Evolutionary conservation across 1,140 invertebrate genomes (phyloP).

Genomic region (Drosophila mayri): DNA sequence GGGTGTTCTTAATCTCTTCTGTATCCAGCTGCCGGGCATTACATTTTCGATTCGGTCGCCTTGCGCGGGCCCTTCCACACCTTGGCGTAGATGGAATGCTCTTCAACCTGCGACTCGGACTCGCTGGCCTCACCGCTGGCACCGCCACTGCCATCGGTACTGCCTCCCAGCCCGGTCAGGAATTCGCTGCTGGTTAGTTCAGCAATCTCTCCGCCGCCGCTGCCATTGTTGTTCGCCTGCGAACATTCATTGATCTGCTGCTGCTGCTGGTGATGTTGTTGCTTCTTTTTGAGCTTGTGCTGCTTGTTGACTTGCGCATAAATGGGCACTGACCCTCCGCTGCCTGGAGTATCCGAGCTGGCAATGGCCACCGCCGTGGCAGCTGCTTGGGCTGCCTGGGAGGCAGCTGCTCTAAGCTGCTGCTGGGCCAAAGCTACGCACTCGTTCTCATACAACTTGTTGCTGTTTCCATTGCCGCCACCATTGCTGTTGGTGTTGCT

Average conservation of each 20-base stretch:
- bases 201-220: slow-evolving; percentile 2
- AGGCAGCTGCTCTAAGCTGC: slow-evolving; percentile 42
- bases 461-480: slow-evolving; percentile 19
- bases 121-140: slow-evolving; percentile 28
- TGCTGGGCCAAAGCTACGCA: slow-evolving; percentile 69
- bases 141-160: slow-evolving; percentile 11
- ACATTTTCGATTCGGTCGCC: slow-evolving; percentile 84
- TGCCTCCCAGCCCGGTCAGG: slow-evolving; percentile 17
- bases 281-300: slow-evolving; percentile 77
- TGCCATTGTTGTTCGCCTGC: slow-evolving; percentile 28
- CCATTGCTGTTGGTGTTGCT: slow-evolving; percentile 19
- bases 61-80: slow-evolving; percentile 85
- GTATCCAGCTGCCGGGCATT: slow-evolving; percentile 35
- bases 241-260: slow-evolving; percentile 24
- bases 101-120: slow-evolving; percentile 57
- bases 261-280: slow-evolving; percentile 36
- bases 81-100: slow-evolving; percentile 84
- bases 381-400: slow-evolving; percentile 39
- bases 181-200: slow-evolving; percentile 28
- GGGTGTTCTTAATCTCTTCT: slow-evolving; percentile 17
- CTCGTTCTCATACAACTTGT: slow-evolving; percentile 76
- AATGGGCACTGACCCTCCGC: slow-evolving; percentile 55
- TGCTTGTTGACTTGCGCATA: slow-evolving; percentile 84
- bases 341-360: slow-evolving; percentile 13
- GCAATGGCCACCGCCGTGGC: slow-evolving; percentile 35